A percentile compares a stretch with the other conserved stretches of the same genome.
Conservation (phyloP, 2,888 invertebrate species). For the Pteria penguin region DNA sequence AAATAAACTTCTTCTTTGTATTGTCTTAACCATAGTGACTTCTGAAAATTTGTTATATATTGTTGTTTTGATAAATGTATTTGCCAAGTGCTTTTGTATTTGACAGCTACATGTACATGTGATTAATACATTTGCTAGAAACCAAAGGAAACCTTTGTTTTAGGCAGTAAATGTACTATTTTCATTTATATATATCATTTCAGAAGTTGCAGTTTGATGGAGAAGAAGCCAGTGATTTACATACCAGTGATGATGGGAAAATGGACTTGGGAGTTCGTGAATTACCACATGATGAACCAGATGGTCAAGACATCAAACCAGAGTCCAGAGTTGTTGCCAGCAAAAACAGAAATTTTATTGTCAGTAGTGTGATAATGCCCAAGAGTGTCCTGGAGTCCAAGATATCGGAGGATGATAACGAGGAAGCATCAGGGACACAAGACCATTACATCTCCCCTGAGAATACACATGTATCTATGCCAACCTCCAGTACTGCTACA, state of each 20-base stretch:
- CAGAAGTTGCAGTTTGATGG: slow-evolving; percentile 62
- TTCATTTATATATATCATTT: no score
- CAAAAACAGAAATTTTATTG: slow-evolving; percentile 67
- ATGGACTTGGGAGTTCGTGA: slow-evolving; percentile 53
- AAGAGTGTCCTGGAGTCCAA: slow-evolving; percentile 59
- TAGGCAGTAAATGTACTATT: no score
- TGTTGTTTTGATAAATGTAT: no score
- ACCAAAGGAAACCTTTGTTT: no score
- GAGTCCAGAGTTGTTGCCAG: slow-evolving; percentile 63
- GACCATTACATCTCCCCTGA: slow-evolving; percentile 51
- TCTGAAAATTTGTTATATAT: no score
- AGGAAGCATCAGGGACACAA: slow-evolving; percentile 48
- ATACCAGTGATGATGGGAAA: slow-evolving; percentile 42
- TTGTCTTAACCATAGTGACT: no score
- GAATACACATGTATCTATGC: slow-evolving; percentile 42
- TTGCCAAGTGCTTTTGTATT: no score
- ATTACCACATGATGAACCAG: slow-evolving; percentile 50
- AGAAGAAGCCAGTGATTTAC: slow-evolving; percentile 42
- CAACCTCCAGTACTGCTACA: slow-evolving; percentile 40
- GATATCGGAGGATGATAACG: slow-evolving; percentile 68
- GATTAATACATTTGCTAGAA: no score
- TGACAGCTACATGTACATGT: no score
- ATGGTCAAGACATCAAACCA: slow-evolving; percentile 35
- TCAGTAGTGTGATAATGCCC: slow-evolving; percentile 63
- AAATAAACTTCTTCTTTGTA: no score